Base-by-base conservation (phyloP, 2,113 vertebrate genomes). In the Thunnus maccoyii region DNA sequence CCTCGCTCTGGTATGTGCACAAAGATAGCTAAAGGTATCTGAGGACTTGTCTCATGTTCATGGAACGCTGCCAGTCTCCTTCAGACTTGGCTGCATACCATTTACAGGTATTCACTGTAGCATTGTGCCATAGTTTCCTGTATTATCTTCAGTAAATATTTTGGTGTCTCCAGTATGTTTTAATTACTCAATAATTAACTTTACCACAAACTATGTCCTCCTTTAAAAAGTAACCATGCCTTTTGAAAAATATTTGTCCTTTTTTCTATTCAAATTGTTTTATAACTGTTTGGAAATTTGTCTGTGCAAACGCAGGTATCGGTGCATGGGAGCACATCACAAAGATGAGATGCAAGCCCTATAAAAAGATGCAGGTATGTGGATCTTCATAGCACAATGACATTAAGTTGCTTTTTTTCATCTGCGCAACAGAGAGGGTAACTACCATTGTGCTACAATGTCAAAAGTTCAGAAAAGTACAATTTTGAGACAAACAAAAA, bases 341-440 rank as follows among this genome's bases (percentile, higher is more conserved):
- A 88, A 95, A 92, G 64, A 95, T 97, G 96, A 97, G 98, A 89
- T 94, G 86, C 88, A 98, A 97, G 92, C 93, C 97, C 0, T 99
- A 97, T 87, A 96, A 96, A 74, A 95, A 96, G 90, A 99, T 99
- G 98, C 98, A 99, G 97, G 98, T 99, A 91, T 32, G 70, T 83
- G 57, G 2, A 79, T 22, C 15, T 54, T 63, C 5, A 68, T 30
- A 11, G 71, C n/a, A 44, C 16, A 52, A 2, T 51, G 13, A 27
- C 3, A 16, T 64, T 14, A 9, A 32, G 14, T 61, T 69, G 1
- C 4, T 44, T 68, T 76, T 83, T 16, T 14, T 15, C 47, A 15
- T 20, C 6, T 16, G 3, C 18, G 20, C 12, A 32, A 18, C 36
- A 25, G 12, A 46, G 17, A 3, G n/a, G 5, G 25, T 47, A 32